phyloP scores from a whole-genome alignment of 1,140 invertebrate genomes.

The Capitella teleta region DNA sequence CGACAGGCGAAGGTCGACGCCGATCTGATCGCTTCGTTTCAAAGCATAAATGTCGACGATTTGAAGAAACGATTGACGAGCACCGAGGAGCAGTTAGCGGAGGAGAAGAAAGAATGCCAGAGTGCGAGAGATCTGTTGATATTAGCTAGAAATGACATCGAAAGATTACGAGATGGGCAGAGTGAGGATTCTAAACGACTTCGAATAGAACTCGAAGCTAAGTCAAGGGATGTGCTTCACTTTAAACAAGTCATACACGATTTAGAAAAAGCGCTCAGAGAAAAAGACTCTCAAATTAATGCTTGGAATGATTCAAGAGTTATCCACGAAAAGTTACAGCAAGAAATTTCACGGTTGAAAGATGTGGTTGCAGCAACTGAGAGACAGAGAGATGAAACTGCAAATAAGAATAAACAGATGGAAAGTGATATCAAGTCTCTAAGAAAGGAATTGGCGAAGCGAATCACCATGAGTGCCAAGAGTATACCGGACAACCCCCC shows the following conservation, averaged over 20 bases:
- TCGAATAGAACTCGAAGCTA: background rate
- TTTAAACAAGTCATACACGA: background rate
- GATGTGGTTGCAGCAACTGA: background rate
- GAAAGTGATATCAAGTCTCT: constrained; percentile 27
- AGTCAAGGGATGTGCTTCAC: background rate
- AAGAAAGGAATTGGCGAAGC: constrained; percentile 23
- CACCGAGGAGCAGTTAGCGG: constrained; percentile 20
- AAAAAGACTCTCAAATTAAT: background rate
- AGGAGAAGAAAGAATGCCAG: constrained; percentile 30
- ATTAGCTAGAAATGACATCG: constrained; percentile 31
- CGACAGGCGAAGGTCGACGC: too few species aligned
- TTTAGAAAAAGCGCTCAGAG: background rate
- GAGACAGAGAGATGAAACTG: background rate
- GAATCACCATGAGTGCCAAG: too few species aligned
- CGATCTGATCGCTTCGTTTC: too few species aligned
- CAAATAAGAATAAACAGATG: constrained; percentile 19
- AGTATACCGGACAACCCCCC: too few species aligned
- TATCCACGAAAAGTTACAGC: background rate
- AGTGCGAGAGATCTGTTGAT: constrained; percentile 33
- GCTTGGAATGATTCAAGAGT: background rate
- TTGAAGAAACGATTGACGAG: constrained; percentile 19
- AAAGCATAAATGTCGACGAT: constrained; percentile 21
- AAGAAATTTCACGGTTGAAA: background rate
- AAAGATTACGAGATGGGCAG: too few species aligned
- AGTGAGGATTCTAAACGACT: too few species aligned